Conservation (phyloP, 1,140 invertebrate species). For the Drosophila athabasca region DNA sequence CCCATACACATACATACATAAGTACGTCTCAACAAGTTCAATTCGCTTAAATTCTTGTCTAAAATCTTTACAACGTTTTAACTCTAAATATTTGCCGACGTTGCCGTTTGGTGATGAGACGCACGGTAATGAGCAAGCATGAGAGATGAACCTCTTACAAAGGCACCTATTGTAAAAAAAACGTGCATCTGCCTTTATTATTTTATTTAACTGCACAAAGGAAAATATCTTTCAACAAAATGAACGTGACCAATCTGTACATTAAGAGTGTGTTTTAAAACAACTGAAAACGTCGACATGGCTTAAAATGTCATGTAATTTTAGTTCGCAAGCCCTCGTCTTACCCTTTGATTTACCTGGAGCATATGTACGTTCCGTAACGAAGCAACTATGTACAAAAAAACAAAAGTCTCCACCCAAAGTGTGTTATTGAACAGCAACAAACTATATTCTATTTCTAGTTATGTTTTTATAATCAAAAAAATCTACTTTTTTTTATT, state of each 20-base stretch:
- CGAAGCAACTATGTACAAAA: conserved; percentile 55
- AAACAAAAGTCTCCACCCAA: conserved; percentile 27
- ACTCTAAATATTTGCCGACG: conserved; percentile 13
- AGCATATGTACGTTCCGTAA: conserved; percentile 38
- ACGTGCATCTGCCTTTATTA: conserved; percentile 4
- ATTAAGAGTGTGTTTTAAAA: background rate
- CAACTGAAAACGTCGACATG: conserved; percentile 22
- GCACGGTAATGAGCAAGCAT: conserved; percentile 7
- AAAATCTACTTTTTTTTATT: conserved; percentile 39
- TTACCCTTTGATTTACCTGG: conserved; percentile 47
- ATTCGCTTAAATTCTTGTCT: background rate
- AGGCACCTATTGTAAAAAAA: conserved; percentile 5
- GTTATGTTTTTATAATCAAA: conserved; percentile 31
- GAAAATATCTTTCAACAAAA: background rate
- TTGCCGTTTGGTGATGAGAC: conserved; percentile 14
- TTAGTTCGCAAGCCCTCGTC: conserved; percentile 36
- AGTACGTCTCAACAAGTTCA: background rate
- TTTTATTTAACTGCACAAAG: background rate
- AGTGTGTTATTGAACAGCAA: conserved; percentile 18
- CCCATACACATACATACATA: conserved; percentile 1
- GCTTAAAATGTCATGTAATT: conserved; percentile 65
- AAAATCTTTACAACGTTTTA: background rate
- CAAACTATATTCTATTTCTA: conserved; percentile 25
- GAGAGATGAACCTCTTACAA: conserved; percentile 9
- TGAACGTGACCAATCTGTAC: background rate